phyloP scores from a whole-genome alignment of 2,113 vertebrate genomes.

The Xenopus borealis region DNA sequence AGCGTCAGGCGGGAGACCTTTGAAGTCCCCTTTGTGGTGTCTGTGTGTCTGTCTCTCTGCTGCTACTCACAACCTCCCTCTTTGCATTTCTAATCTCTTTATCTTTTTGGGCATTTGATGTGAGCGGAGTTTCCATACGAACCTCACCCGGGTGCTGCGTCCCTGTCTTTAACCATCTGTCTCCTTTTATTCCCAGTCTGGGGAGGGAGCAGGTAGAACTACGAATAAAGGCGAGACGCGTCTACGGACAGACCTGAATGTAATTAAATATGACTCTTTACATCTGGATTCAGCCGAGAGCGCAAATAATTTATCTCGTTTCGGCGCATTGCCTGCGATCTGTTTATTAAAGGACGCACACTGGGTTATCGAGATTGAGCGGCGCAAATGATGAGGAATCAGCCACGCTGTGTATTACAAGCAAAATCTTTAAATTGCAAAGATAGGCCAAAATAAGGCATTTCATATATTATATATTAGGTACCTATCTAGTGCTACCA shows the following conservation, averaged over 20 bases:
- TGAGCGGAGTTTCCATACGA: slow-evolving; percentile 47
- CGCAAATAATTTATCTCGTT: neutral
- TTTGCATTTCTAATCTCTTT: slow-evolving; percentile 51
- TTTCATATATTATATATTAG: too few relatives aligned
- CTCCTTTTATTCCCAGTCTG: slow-evolving; percentile 51
- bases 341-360: too few relatives aligned
- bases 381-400: too few relatives aligned
- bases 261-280: neutral
- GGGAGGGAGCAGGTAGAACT: slow-evolving; percentile 54
- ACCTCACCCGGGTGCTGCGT: slow-evolving; percentile 42
- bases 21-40: slow-evolving; percentile 37
- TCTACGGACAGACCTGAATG: neutral
- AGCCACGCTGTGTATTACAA: too few relatives aligned
- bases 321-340: neutral
- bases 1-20: slow-evolving; percentile 24
- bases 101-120: slow-evolving; percentile 43
- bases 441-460: too few relatives aligned
- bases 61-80: slow-evolving; percentile 1
- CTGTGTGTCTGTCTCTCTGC: slow-evolving; percentile 14
- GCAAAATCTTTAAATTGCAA: too few relatives aligned
- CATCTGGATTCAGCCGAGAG: neutral
- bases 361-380: too few relatives aligned
- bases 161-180: slow-evolving; percentile 53
- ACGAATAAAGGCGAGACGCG: slow-evolving; percentile 10
- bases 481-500: too few relatives aligned